Evolutionary conservation across 2,888 invertebrate genomes (phyloP), one percentile per base, ranked within the genome.

Genomic region (Ophion obscuratus): DNA sequence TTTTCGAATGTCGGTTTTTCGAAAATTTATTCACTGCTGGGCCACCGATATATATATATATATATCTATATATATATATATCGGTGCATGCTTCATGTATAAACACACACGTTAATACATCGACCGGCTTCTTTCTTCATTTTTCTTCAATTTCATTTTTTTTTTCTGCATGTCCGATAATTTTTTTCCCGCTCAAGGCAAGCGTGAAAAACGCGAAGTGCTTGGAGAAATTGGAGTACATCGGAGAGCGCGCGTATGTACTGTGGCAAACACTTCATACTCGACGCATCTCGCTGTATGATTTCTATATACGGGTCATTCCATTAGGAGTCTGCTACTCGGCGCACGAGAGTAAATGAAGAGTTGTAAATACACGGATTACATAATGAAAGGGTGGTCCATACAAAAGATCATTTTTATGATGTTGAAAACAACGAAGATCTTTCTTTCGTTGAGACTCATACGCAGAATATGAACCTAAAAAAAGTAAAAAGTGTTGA

Each of bases 181-280:
- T 20, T 53, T 66, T 24, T 20, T 53, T 64, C n/a, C n/a, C 53
- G n/a, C 53, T 7, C 53, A 62, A 76, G 31, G 64, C 11, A 67
- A 53, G 75, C 70, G 78, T 27, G 36, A 73, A 76, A 59, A 40
- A n/a, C 40, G 11, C 47, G 47, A 74, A 44, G 3, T 61, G 44
- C 66, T 53, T 68, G 79, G 82, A 83, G 87, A 88, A 88, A 88
- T 82, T 83, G 86, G 83, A 87, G 77, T 83, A 83, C 73, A 73
- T 80, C 71, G 62, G 80, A 85, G 71, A 77, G 80, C 57, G 74
- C 24, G 11, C 61, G 24, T 61, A 24, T 40, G 62, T 74, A 61
- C 64, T 40, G 20, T 44, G 70, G 36, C 40, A 40, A 31, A 40
- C 40, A 7, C 40, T 9, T 40, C 40, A 5, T 40, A 44, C 31